A percentile compares a stretch with the other conserved stretches of the same genome.
These are phyloP conservation scores for Hypomesus transpacificus DNA, from an alignment of 2,113 vertebrate genomes.

Conservation along the genomic window DNA sequence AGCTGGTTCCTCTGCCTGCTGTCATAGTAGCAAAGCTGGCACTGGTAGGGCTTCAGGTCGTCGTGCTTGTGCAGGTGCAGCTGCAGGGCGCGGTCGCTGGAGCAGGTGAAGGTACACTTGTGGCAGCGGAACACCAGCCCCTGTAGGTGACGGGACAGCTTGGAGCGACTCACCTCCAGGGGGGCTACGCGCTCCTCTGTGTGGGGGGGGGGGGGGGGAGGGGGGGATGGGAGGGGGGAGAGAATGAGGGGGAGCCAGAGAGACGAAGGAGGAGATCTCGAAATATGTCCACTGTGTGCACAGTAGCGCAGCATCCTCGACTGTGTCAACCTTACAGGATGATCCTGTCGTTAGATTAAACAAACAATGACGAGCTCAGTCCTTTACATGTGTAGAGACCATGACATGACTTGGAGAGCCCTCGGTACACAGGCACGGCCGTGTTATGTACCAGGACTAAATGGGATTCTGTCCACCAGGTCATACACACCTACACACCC, in stretches of 20 bases:
- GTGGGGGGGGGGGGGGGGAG: background rate
- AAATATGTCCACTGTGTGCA: too few species aligned
- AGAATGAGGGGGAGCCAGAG: background rate
- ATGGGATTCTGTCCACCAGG: too few species aligned
- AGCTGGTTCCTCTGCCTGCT: conserved; percentile 87
- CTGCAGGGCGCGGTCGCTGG: conserved; percentile 90
- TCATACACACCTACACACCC: too few species aligned
- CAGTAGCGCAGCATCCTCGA: too few species aligned
- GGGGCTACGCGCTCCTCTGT: conserved; percentile 95
- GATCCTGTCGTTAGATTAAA: too few species aligned
- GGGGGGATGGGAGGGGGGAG: background rate
- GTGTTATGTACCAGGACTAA: too few species aligned
- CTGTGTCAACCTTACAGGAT: too few species aligned
- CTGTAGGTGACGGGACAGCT: conserved; percentile 93
- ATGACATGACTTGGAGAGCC: too few species aligned
- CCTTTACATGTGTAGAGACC: too few species aligned
- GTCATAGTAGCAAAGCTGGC: conserved; percentile 97
- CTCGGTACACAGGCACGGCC: too few species aligned
- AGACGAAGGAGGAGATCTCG: background rate
- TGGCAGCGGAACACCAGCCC: conserved; percentile 95
- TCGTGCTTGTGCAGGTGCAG: conserved; percentile 95
- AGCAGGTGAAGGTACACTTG: conserved; percentile 98
- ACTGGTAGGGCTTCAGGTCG: conserved; percentile 94
- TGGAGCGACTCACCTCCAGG: conserved; percentile 94
- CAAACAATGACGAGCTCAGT: too few species aligned